phyloP scores from a whole-genome alignment of 1,140 invertebrate species.

The Ceratitis capitata region DNA sequence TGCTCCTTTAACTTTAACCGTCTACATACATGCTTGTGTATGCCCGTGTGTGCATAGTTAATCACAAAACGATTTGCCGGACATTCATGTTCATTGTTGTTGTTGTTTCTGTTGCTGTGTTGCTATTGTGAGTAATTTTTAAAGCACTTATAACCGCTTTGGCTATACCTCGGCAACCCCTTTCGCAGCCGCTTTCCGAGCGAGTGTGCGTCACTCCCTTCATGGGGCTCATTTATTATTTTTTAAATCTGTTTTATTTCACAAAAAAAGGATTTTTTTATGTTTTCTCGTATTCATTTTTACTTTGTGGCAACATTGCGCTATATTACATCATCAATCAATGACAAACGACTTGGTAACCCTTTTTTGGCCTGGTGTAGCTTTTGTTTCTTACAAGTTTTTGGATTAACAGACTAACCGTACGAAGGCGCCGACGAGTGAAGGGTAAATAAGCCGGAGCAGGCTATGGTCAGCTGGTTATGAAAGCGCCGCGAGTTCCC shows the following conservation, averaged over 20 bases:
- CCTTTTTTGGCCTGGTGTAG: not conserved
- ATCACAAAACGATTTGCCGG: slow-evolving; percentile 33
- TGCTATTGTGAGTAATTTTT: not conserved
- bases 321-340: slow-evolving; percentile 30
- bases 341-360: slow-evolving; percentile 29
- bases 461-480: not conserved
- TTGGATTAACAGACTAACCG: not conserved
- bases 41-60: not conserved
- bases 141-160: not conserved
- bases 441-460: not conserved
- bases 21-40: no score
- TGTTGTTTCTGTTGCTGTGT: not conserved
- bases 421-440: not conserved
- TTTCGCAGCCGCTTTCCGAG: no score
- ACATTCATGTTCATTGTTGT: not conserved
- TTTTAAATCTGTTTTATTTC: not conserved
- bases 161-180: not conserved
- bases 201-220: not conserved
- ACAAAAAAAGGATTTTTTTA: no score
- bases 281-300: not conserved
- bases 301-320: slow-evolving; percentile 29
- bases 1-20: no score
- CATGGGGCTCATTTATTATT: slow-evolving; percentile 9
- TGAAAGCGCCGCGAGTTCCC: not conserved
- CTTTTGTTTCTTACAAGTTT: not conserved